A percentile compares a stretch with the other conserved stretches of the same genome.
Conservation (phyloP, 2,888 invertebrate genomes). For the Notocelia uddmanniana region DNA sequence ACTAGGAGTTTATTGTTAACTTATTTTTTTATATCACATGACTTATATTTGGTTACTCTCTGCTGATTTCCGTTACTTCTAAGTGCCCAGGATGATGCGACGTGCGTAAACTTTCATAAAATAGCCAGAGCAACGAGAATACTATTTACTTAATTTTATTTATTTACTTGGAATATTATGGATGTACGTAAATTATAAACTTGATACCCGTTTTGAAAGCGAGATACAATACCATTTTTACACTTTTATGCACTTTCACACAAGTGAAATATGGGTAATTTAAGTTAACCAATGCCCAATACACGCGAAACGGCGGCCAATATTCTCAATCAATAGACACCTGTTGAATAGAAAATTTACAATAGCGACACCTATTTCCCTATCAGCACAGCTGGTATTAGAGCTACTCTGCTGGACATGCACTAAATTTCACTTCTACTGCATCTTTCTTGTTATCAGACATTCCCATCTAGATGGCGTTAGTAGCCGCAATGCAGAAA, state of each 20-base stretch:
- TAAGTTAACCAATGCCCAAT: background rate
- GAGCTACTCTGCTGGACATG: background rate
- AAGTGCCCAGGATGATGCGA: too few species aligned
- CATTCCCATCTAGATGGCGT: slow-evolving; percentile 32
- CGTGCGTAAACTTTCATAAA: too few species aligned
- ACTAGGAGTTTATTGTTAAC: too few species aligned
- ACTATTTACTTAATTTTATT: too few species aligned
- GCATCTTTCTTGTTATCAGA: slow-evolving; percentile 18
- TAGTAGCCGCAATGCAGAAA: slow-evolving; percentile 32
- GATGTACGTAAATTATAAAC: too few species aligned
- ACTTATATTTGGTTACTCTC: too few species aligned
- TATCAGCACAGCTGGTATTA: background rate
- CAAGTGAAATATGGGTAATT: too few species aligned
- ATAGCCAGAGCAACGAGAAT: too few species aligned
- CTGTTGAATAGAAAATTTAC: background rate
- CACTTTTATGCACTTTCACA: background rate
- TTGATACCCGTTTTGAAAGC: background rate
- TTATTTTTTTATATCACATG: too few species aligned
- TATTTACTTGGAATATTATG: too few species aligned
- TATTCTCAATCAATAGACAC: slow-evolving; percentile 1
- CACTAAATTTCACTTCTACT: background rate
- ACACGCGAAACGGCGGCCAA: background rate
- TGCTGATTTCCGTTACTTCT: too few species aligned
- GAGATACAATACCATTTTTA: background rate
- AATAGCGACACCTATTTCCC: slow-evolving; percentile 28